Evolutionary conservation across 2,888 invertebrate species (phyloP).

Genomic region (Nemurella pictetii): DNA sequence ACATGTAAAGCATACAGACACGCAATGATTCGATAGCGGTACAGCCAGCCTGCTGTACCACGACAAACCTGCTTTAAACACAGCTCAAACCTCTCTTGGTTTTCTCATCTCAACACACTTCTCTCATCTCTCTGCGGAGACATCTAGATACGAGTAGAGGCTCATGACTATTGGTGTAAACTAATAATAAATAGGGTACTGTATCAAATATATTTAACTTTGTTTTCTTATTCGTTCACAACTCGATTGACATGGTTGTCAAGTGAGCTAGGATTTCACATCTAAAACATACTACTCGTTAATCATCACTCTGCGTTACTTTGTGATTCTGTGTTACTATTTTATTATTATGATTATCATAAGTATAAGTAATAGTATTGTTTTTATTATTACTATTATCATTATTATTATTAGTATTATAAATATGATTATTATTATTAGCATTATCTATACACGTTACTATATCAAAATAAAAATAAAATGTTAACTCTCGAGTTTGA

Average conservation of each 20-base stretch:
- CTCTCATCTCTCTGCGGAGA: background rate
- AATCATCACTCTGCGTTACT: background rate
- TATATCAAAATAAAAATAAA: constrained; percentile 49
- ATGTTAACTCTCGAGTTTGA: constrained; percentile 48
- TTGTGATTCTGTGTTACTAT: background rate
- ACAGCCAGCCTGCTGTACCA: too few species aligned
- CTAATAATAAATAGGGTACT: background rate
- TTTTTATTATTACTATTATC: constrained; percentile 36
- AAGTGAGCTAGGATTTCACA: background rate
- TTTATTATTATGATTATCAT: background rate
- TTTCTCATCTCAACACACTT: background rate
- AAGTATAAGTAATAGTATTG: background rate
- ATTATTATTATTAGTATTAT: too few species aligned
- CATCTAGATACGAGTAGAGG: background rate
- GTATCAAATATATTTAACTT: background rate
- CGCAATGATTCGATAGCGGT: background rate
- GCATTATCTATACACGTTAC: constrained; percentile 40
- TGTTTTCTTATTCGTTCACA: background rate
- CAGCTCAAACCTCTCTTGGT: background rate
- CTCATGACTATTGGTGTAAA: background rate
- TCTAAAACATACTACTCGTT: background rate
- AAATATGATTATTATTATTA: constrained; percentile 29
- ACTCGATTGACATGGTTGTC: background rate
- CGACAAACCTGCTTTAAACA: background rate
- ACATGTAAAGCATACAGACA: background rate